Conservation (phyloP, 2,797 vertebrate species). For the Sebastes kiyomatsui region DNA sequence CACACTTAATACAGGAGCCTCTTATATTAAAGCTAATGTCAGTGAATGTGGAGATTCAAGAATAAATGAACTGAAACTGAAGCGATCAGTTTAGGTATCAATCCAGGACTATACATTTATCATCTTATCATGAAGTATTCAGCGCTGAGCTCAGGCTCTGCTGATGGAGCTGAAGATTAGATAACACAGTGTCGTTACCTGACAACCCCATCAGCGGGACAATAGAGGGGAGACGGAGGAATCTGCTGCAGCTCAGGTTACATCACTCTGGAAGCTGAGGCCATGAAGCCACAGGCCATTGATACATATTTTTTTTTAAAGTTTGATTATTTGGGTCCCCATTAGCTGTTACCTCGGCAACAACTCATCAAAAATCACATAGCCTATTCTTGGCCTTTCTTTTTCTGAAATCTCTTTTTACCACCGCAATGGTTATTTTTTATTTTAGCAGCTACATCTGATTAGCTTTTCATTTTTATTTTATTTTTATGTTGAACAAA, state of each 20-base stretch:
- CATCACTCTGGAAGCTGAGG: not conserved
- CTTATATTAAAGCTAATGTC: not conserved
- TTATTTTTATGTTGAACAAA: not conserved
- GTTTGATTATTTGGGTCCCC: not conserved
- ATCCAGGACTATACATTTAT: not conserved
- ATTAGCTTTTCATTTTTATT: not conserved
- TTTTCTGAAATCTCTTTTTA: not conserved
- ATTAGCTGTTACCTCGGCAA: not conserved
- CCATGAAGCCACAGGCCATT: no score
- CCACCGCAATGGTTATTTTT: not conserved
- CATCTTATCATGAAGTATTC: slow-evolving; percentile 29
- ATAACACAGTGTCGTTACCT: slow-evolving; percentile 6
- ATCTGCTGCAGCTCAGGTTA: slow-evolving; percentile 21
- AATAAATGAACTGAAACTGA: not conserved
- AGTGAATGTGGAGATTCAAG: not conserved
- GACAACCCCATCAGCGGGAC: not conserved
- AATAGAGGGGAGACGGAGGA: slow-evolving; percentile 1
- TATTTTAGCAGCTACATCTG: not conserved
- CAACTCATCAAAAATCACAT: not conserved
- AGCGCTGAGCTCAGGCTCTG: not conserved
- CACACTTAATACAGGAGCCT: not conserved
- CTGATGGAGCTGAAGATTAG: slow-evolving; percentile 28
- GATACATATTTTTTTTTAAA: not conserved
- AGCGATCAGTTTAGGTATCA: not conserved
- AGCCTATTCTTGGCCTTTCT: not conserved